These are phyloP conservation scores for Cavia porcellus DNA, from an alignment of 2,113 vertebrate genomes.

Conservation along the genomic window DNA sequence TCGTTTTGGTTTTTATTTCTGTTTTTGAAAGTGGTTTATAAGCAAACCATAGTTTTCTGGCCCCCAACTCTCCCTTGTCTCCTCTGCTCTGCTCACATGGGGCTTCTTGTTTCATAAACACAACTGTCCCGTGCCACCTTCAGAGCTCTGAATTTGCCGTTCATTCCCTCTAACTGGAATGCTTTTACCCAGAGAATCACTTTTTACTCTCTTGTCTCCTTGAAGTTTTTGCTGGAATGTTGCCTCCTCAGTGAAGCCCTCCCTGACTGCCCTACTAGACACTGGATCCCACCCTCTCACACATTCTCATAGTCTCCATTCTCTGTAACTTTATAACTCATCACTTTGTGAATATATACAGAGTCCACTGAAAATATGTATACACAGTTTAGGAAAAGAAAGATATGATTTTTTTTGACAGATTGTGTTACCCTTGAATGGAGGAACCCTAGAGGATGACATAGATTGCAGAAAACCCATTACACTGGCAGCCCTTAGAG, in stretches of 20 bases:
- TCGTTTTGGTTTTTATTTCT: neutral
- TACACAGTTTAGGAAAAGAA: neutral
- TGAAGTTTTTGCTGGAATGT: slow-evolving; percentile 29
- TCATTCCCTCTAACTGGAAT: neutral
- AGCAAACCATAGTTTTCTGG: neutral
- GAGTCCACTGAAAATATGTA: neutral
- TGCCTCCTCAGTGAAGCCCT: neutral
- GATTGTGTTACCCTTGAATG: neutral
- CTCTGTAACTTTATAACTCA: neutral
- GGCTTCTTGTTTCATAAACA: neutral
- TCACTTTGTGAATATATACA: neutral
- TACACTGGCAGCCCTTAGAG: neutral
- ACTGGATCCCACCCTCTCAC: neutral
- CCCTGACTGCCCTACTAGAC: neutral
- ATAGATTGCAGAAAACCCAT: neutral
- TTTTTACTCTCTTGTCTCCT: neutral
- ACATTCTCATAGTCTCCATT: neutral
- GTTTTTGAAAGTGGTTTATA: neutral
- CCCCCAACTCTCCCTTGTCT: neutral
- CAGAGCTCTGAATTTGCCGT: neutral
- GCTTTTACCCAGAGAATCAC: neutral
- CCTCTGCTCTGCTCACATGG: neutral
- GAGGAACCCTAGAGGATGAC: neutral
- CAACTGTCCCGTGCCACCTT: neutral
- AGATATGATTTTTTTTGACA: neutral